A percentile compares a stretch with the other conserved stretches of the same genome.
phyloP scores from a whole-genome alignment of 2,888 invertebrate species.

The Xylota segnis region DNA sequence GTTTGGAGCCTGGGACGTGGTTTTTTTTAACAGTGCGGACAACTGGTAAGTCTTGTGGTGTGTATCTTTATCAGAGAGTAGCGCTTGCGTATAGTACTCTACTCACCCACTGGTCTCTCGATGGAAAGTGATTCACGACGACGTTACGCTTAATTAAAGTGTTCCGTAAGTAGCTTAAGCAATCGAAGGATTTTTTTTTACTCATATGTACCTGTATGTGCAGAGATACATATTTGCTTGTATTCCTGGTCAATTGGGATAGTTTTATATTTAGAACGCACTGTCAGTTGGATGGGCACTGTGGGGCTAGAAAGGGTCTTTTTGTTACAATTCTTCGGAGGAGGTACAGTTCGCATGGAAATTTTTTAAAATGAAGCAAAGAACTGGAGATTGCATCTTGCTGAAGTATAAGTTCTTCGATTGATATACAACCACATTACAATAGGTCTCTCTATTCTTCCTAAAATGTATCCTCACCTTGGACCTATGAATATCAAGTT shows the following conservation, averaged over 20 bases:
- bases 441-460: no score
- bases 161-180: conserved; percentile 45
- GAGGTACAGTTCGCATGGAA: no score
- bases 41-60: conserved; percentile 1
- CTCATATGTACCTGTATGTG: no score
- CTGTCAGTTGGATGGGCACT: neutral
- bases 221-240: neutral
- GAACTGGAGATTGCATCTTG: no score
- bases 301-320: conserved; percentile 1
- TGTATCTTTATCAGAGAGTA: conserved; percentile 11
- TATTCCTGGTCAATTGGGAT: conserved; percentile 10
- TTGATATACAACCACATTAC: no score
- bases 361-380: no score
- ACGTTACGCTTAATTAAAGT: conserved; percentile 47
- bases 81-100: conserved; percentile 8
- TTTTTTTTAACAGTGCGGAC: conserved; percentile 10
- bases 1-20: conserved; percentile 27
- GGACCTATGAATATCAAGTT: no score
- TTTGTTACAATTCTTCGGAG: no score
- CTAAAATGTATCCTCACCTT: no score
- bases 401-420: no score
- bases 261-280: conserved; percentile 26
- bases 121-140: conserved; percentile 53
- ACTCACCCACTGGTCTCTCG: neutral
- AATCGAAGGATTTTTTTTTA: conserved; percentile 23